phyloP scores from a whole-genome alignment of 2,888 invertebrate species.

The Hirtodrosophila histrioides region DNA sequence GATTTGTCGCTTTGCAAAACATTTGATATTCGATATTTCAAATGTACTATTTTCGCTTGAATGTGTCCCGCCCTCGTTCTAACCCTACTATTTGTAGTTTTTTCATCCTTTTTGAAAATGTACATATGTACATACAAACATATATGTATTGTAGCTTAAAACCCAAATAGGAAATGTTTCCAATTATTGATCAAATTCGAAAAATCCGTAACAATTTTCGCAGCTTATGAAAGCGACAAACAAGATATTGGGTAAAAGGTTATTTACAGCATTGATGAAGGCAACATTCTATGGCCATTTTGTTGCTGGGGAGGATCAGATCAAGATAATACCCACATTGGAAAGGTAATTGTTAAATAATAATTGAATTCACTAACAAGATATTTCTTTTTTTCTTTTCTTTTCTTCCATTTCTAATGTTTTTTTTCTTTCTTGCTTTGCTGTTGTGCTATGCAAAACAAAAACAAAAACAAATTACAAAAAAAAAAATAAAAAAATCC shows the following conservation, averaged over 20 bases:
- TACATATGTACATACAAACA: background rate
- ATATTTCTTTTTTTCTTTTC: slow-evolving; percentile 64
- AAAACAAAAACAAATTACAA: slow-evolving; percentile 2
- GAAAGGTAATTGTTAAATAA: slow-evolving; percentile 86
- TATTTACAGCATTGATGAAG: slow-evolving; percentile 95
- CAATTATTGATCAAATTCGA: slow-evolving; percentile 13
- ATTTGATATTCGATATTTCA: slow-evolving; percentile 25
- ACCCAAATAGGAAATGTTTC: slow-evolving; percentile 18
- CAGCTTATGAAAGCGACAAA: slow-evolving; percentile 94
- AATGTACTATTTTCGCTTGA: background rate
- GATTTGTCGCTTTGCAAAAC: slow-evolving; percentile 7
- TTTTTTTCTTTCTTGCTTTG: slow-evolving; percentile 34
- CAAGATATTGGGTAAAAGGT: slow-evolving; percentile 90
- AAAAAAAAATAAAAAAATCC: too few relatives aligned
- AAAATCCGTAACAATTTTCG: slow-evolving; percentile 51
- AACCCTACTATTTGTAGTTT: too few relatives aligned
- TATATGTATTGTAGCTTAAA: background rate
- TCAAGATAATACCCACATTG: slow-evolving; percentile 93
- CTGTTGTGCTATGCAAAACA: slow-evolving; percentile 33
- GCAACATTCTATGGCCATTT: slow-evolving; percentile 99
- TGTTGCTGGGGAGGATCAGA: slow-evolving; percentile 97
- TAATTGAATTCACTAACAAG: slow-evolving; percentile 69
- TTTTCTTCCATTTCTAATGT: slow-evolving; percentile 59
- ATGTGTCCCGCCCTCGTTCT: background rate
- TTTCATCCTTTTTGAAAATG: slow-evolving; percentile 2